Evolutionary conservation across 2,797 vertebrate species (phyloP).

Genomic region (Melopsittacus undulatus): DNA sequence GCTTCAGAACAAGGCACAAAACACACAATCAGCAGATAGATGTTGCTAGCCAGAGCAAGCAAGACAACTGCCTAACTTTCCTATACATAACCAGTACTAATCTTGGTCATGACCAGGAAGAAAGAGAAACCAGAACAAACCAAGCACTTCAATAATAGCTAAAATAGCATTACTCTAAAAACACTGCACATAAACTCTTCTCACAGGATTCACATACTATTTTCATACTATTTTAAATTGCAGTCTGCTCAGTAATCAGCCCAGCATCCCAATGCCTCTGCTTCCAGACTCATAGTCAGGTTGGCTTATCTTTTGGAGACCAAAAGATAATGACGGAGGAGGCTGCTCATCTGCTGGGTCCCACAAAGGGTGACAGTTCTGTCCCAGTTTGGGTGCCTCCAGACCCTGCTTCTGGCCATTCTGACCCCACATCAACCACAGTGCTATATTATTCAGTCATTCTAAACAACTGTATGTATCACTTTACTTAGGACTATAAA

Average conservation of each 20-base stretch:
- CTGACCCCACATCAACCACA: background rate
- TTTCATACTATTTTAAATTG: background rate
- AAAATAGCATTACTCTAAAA: background rate
- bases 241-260: background rate
- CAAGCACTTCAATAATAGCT: background rate
- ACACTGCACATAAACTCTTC: background rate
- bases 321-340: background rate
- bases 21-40: background rate
- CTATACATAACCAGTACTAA: background rate
- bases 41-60: background rate
- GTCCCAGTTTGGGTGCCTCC: background rate
- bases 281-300: background rate
- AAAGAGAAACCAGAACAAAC: background rate
- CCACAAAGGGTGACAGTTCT: background rate
- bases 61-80: background rate
- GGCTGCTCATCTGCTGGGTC: background rate
- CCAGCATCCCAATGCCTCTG: background rate
- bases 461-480: rapidly evolving
- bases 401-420: background rate
- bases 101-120: background rate
- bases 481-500: background rate
- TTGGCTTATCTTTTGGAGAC: background rate
- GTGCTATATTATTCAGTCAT: background rate
- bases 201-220: background rate
- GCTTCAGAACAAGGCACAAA: background rate